Base-by-base conservation (phyloP, 2,797 vertebrate genomes). In the Parauchenoglanis ngamensis region DNA sequence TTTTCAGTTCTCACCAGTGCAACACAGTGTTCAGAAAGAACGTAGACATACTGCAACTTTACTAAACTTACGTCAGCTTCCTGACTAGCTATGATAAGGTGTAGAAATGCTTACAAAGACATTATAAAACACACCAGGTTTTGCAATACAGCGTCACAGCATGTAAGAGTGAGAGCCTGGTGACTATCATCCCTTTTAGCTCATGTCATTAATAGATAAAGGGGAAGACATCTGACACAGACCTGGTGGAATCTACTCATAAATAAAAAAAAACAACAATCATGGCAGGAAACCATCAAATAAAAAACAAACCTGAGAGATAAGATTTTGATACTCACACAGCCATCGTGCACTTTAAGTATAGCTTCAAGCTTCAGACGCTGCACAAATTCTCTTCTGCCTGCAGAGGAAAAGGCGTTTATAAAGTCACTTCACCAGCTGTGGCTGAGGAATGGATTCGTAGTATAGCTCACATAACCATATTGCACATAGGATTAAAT, bases 371-470 rank as follows among this genome's bases (percentile, higher is more conserved):
- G 97, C 96, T 99, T 99, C 92, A 99, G 96, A 94, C 97, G 97
- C 95, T 99, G 98, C 94, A 99, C 97, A 94, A 99, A 99, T 90
- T 99, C 98, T 97, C 96, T 98, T 96, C 98, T 97, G 90, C 98
- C 98, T 99, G 94, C 89, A 88, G 86, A 92, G 92, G 13, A 95
- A 92, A 92, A 68, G 5, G 23, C 2, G 13, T 61, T 25, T 31
- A 76, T 85, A 28, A 76, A 85, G 8, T 65, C 25, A 85, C 11
- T 40, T 52, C n/a, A 54, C n/a, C 46, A 35, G 17, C 28, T 82
- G 49, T n/a, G 40, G 46, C 63, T 65, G n/a, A 77, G 15, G 28
- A 31, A 57, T 21, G 21, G 11, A 78, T 31, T 7, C 7, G 56
- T 19, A 54, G 21, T 2, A 52, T 28, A 17, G 46, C 46, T n/a